Base-by-base conservation (phyloP, 2,113 vertebrate species). In the Hydropotes inermis region DNA sequence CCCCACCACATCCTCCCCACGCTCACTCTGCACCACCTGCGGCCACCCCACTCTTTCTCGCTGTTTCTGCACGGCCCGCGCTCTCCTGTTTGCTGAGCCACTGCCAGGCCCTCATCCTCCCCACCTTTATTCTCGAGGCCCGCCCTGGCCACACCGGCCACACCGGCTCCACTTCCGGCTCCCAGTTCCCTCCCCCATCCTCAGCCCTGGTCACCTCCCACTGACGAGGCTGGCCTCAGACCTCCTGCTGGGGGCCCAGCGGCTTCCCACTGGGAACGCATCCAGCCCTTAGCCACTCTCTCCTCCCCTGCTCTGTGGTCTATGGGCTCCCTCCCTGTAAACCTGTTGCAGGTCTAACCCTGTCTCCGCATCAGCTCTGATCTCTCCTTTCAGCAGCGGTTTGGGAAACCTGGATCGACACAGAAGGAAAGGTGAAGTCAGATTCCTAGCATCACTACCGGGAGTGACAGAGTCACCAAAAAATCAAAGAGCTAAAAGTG, bases 41-140 rank as follows among this genome's bases (percentile, higher is more conserved):
- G 25, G 28, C 50, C 60, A 4, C 52, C n/a, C 15, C 4, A 1
- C 9, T 8, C 2, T 25, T 25, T 5, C 1, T 7, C 0, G 0
- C 4, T 0, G 1, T 60, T 28, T 28, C 23, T n/a, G 7, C 0
- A 0, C 1, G 8, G 16, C 54, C 33, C 27, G 54, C 0, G 1
- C 67, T 11, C 47, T 45, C 47, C 45, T 12, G 3, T 5, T 50
- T 23, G 7, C 36, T 21, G 28, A 25, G 3, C 11, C 6, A 1
- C 30, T 14, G 27, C 47, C 30, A 23, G 67, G 36, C 4, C 86
- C 43, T 0, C 67, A 0, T n/a, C 19, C 74, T 67, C 7, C 8
- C 19, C 36, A 33, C 7, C 28, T 52, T 54, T 1, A 43, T 39
- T 16, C 55, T 17, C 5, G 4, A 23, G 67, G 67, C 67, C 67